Evolutionary conservation across 2,797 vertebrate species (phyloP).

Genomic region (Falco concolor): DNA sequence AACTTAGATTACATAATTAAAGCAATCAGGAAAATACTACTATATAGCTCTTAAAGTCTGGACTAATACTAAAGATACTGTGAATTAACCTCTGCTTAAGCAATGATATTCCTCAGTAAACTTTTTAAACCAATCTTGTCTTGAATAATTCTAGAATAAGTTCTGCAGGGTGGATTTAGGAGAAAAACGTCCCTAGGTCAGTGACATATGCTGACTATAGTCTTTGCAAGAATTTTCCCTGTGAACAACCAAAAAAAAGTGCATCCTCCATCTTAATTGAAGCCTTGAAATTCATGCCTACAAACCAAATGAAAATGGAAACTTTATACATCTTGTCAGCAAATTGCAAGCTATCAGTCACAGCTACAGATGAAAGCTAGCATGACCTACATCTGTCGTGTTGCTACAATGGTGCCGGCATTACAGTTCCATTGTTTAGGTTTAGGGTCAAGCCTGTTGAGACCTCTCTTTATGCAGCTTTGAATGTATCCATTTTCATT

Average conservation of each 20-base stretch:
- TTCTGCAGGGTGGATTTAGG: not conserved
- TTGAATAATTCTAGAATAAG: not conserved
- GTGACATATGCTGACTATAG: not conserved
- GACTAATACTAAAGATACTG: not conserved
- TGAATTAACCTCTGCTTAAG: not conserved
- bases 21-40: not conserved
- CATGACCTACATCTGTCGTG: slow-evolving; percentile 50
- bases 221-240: not conserved
- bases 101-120: not conserved
- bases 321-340: not conserved
- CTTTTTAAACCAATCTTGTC: not conserved
- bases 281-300: not conserved
- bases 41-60: not conserved
- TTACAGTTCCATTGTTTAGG: slow-evolving; percentile 52
- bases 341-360: slow-evolving; percentile 20
- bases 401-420: not conserved
- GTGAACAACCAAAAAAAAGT: not conserved
- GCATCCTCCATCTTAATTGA: not conserved
- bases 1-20: not conserved
- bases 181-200: not conserved
- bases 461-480: slow-evolving; percentile 53
- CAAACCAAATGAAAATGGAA: not conserved
- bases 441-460: slow-evolving; percentile 52
- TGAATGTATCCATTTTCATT: slow-evolving; percentile 65
- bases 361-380: slow-evolving; percentile 35